A percentile compares a stretch with the other conserved stretches of the same genome.
These are phyloP conservation scores for Anas acuta DNA, from an alignment of 2,797 vertebrate species.

Conservation along the genomic window DNA sequence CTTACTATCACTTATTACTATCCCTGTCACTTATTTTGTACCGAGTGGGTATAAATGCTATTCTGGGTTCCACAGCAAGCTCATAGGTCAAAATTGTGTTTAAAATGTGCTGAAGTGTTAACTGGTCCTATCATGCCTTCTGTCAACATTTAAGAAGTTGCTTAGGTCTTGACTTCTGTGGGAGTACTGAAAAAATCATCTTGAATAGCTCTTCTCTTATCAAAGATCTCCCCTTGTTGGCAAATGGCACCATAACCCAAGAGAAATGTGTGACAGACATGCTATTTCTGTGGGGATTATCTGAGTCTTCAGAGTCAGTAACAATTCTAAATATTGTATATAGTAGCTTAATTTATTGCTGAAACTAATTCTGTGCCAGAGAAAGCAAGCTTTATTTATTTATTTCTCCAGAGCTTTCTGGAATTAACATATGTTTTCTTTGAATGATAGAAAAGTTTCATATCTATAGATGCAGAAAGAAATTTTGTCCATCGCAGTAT, in stretches of 20 bases:
- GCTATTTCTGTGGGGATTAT: constrained; percentile 35
- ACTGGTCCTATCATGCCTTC: constrained; percentile 26
- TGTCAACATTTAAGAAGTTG: constrained; percentile 54
- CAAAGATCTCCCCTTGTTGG: constrained; percentile 51
- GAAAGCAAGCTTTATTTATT: background rate
- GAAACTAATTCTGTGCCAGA: background rate
- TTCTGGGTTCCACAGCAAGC: background rate
- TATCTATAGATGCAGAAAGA: background rate
- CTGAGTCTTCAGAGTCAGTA: background rate
- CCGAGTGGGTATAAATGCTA: background rate
- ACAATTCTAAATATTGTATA: background rate
- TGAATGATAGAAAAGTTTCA: background rate
- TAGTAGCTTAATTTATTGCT: constrained; percentile 13
- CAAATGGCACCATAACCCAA: constrained; percentile 46
- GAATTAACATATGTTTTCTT: background rate
- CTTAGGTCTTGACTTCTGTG: constrained; percentile 46
- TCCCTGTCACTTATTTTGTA: background rate
- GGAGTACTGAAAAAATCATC: constrained; percentile 49
- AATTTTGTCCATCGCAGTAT: background rate
- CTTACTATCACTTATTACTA: constrained; percentile 1
- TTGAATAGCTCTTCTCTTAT: constrained; percentile 36
- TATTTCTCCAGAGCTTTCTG: background rate
- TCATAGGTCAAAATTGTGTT: constrained; percentile 7
- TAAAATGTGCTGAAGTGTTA: constrained; percentile 39
- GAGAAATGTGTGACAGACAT: constrained; percentile 49